Base-by-base conservation (phyloP, 2,888 invertebrate genomes). In the Epistrophe grossulariae region DNA sequence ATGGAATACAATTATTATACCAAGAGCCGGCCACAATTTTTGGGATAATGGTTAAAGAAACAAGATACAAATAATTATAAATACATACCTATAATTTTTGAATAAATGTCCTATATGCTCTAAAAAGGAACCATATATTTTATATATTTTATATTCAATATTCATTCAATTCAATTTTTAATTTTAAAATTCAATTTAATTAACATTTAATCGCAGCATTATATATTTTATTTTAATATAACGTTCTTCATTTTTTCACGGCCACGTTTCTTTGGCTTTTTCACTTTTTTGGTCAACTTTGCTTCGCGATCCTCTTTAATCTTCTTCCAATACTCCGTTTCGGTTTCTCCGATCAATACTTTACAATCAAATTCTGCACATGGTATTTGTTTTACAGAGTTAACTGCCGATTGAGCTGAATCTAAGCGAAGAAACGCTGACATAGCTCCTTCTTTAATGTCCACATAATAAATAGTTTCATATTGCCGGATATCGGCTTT, bases 281-380 rank as follows among this genome's bases (percentile, higher is more conserved):
- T 91, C 0, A 92, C 89, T 28, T 90, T 90, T 81, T 92, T 93
- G 38, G 90, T 91, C 7, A 93, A 77, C 68, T 93, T 93, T 50
- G 91, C 90, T 74, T 93, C 92, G 2, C 93, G 94, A 90, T 96
- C 95, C 11, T 93, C 92, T 88, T 94, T 93, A 50, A 98, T 96
- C 90, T 96, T 96, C 19, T 95, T 92, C 98, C 98, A 98, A 92
- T 98, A 98, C 28, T 93, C 93, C 48, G 94, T 93, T 91, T 98
- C 98, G 85, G 96, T 96, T 2, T 95, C 94, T 1, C 95, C 96
- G 88, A 93, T 89, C 76, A 95, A 89, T 13, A 95, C 91, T 88
- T 91, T 60, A 8, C 92, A 91, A 40, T 91, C 90, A 76, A 91
- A 91, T 82, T 93, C 92, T n/a, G 93, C 92, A 57, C 92, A 91